Base-by-base conservation (phyloP, 2,797 vertebrate species). In the Galago senegalensis region DNA sequence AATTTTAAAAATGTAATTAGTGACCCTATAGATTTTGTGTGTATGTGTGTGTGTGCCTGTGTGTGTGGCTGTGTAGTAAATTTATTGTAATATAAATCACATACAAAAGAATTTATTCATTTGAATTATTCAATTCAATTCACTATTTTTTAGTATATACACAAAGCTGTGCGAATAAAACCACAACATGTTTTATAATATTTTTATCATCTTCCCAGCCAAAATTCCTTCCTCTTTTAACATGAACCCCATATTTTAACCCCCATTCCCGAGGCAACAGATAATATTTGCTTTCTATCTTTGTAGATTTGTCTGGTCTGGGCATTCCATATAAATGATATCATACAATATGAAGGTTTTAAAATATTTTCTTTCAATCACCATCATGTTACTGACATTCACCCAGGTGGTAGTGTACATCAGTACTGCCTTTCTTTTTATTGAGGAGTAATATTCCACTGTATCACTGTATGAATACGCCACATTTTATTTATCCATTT, bases 181-280 rank as follows among this genome's bases (percentile, higher is more conserved):
- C 43, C 5, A 9, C 25, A 72, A 37, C 83, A 63, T 70, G n/a
- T 76, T 37, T 88, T 43, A 37, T 20, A 40, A 17, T 2, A 90
- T 37, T 80, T 72, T 60, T 23, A 60, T 43, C 8, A n/a, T 5
- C 12, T 14, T 0, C 2, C 60, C 72, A 94, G 20, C 49, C 16
- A 25, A 70, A 58, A 80, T 18, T 7, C 2, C 2, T 27, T 1
- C 46, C 20, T 56, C 1, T 21, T 21, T 86, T 46, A 69, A 13
- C n/a, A 81, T 17, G 58, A 25, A 69, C 4, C 13, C 49, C 5
- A 4, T 12, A n/a, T 88, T 76, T 61, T n/a, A n/a, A 1, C 3
- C 27, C 1, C 12, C 13, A 37, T 1, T 13, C 5, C 6, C 0
- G 21, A 43, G 7, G 6, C 11, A 56, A 65, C 5, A 40, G 34